These are phyloP conservation scores for Toxostoma redivivum DNA, from an alignment of 2,113 vertebrate genomes.

Conservation along the genomic window DNA sequence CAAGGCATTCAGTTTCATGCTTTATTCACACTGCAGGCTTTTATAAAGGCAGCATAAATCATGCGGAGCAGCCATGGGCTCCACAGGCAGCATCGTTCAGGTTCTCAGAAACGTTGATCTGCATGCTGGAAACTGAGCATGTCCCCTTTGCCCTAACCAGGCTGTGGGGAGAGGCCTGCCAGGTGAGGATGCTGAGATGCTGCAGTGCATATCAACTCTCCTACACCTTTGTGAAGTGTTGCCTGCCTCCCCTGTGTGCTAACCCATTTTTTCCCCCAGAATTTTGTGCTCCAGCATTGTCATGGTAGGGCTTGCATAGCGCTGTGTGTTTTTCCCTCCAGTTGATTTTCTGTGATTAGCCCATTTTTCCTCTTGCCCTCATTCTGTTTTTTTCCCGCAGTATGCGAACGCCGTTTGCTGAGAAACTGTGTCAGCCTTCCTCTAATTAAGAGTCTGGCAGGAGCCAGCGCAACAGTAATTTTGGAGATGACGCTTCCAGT, in stretches of 20 bases:
- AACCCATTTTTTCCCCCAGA: not conserved
- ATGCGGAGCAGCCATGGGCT: not conserved
- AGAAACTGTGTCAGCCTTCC: constrained; percentile 46
- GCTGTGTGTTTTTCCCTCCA: not conserved
- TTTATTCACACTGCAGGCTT: not conserved
- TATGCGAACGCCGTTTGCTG: not conserved
- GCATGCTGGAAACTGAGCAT: not conserved
- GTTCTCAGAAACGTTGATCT: not conserved
- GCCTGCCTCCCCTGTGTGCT: not conserved
- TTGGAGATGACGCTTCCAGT: constrained; percentile 31
- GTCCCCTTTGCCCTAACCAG: not conserved
- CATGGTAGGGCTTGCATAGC: not conserved
- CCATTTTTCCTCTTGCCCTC: constrained; percentile 35
- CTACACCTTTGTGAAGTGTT: accelerated
- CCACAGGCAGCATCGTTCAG: not conserved
- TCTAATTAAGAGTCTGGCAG: constrained; percentile 46
- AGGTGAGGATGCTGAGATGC: not conserved
- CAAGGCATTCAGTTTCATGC: not conserved
- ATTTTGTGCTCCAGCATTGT: not conserved
- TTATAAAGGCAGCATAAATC: not conserved
- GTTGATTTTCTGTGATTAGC: constrained; percentile 21
- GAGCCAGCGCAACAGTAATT: not conserved
- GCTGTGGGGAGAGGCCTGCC: not conserved
- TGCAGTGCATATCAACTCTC: not conserved
- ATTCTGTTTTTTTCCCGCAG: constrained; percentile 34